These are phyloP conservation scores for Masticophis lateralis DNA, from an alignment of 2,797 vertebrate genomes.

Conservation along the genomic window DNA sequence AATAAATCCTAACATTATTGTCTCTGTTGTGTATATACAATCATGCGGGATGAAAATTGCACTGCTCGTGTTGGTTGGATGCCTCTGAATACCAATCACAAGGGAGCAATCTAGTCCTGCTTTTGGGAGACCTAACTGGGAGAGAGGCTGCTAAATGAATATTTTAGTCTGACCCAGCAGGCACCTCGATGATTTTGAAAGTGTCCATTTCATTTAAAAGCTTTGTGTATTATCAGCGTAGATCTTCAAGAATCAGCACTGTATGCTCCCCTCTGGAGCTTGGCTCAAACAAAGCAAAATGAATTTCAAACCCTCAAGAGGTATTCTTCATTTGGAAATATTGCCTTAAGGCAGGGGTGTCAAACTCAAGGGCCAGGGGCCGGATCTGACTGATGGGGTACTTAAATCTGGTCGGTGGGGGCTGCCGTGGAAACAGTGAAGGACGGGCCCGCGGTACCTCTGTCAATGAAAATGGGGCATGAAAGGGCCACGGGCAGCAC, in stretches of 20 bases:
- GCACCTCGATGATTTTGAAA: not conserved
- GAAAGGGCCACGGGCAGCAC: too few relatives aligned
- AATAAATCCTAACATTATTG: not conserved
- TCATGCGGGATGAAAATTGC: not conserved
- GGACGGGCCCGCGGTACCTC: too few relatives aligned
- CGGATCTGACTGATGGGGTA: too few relatives aligned
- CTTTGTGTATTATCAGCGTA: not conserved
- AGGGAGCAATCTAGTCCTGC: not conserved
- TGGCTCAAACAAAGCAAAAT: not conserved
- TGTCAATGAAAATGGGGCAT: too few relatives aligned
- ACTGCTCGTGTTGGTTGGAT: not conserved
- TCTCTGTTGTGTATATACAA: not conserved
- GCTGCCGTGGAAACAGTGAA: too few relatives aligned
- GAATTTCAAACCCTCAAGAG: not conserved
- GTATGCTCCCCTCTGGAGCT: too few relatives aligned
- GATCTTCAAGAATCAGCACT: not conserved
- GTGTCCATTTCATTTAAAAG: not conserved
- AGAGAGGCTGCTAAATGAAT: not conserved
- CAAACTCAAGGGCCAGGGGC: too few relatives aligned
- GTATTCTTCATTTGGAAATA: not conserved
- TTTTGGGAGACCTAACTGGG: not conserved
- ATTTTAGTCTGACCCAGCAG: not conserved
- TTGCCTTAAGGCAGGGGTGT: not conserved
- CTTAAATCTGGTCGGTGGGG: too few relatives aligned
- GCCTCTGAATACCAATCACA: not conserved